Conservation (phyloP, 23 tunicate genomes). For the Halocynthia roretzi region DNA sequence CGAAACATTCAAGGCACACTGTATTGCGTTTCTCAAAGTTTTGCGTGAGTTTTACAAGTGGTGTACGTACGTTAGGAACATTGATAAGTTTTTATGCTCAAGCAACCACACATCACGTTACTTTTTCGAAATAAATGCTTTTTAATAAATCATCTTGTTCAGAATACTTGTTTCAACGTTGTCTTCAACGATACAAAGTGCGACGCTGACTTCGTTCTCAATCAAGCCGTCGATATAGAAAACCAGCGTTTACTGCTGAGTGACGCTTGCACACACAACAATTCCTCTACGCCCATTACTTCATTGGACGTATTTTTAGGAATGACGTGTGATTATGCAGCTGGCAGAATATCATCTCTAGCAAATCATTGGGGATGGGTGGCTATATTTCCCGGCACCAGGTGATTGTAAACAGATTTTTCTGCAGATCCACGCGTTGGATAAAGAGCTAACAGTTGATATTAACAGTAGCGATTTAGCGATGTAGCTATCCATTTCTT, state of each 20-base stretch:
- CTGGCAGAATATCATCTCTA: slow-evolving; percentile 44
- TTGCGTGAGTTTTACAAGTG: too few relatives aligned
- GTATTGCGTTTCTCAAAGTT: too few relatives aligned
- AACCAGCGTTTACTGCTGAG: slow-evolving; percentile 18
- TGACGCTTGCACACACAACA: slow-evolving; percentile 22
- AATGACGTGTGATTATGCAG: slow-evolving; percentile 57
- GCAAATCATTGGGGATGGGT: slow-evolving; percentile 85
- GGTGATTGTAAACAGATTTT: slow-evolving; percentile 21
- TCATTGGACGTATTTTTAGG: slow-evolving; percentile 38
- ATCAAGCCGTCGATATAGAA: slow-evolving; percentile 41
- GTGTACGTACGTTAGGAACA: too few relatives aligned
- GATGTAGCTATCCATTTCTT: too few relatives aligned
- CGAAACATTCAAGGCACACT: too few relatives aligned
- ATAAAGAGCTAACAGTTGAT: too few relatives aligned
- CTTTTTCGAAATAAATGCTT: neutral
- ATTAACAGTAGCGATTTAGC: too few relatives aligned
- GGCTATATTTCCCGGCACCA: slow-evolving; percentile 44
- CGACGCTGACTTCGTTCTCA: slow-evolving; percentile 42
- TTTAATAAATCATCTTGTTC: neutral
- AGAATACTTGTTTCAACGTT: slow-evolving; percentile 19
- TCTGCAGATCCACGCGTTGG: too few relatives aligned
- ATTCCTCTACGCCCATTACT: neutral
- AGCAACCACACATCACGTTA: too few relatives aligned
- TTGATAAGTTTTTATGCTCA: too few relatives aligned
- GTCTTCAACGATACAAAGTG: slow-evolving; percentile 37